Evolutionary conservation across 2,888 invertebrate species (phyloP).

Genomic region (Hipparchia semele): DNA sequence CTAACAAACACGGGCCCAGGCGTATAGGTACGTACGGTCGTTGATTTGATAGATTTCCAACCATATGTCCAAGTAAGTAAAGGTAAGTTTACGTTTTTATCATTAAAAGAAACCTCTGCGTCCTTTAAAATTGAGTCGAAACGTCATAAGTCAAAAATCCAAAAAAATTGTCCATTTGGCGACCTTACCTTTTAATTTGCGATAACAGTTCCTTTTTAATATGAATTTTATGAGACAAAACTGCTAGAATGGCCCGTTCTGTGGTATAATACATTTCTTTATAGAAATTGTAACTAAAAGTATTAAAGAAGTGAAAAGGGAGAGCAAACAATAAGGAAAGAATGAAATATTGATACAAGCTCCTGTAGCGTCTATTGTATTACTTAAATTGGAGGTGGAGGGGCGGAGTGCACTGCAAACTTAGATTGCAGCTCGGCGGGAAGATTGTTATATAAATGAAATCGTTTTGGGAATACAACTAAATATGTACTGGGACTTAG

Average conservation of each 20-base stretch:
- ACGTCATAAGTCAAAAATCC: neutral
- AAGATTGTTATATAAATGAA: constrained; percentile 55
- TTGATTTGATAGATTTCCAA: too few relatives aligned
- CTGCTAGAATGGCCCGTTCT: neutral
- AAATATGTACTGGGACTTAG: constrained; percentile 7
- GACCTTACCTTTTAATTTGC: too few relatives aligned
- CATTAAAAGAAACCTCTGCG: too few relatives aligned
- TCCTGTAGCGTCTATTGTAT: constrained; percentile 43
- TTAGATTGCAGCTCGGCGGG: constrained; percentile 51
- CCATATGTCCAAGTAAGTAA: too few relatives aligned
- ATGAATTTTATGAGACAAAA: too few relatives aligned
- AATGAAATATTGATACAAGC: constrained; percentile 46
- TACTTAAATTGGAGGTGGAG: constrained; percentile 54
- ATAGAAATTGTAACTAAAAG: constrained; percentile 14
- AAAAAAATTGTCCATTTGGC: too few relatives aligned
- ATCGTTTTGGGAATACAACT: constrained; percentile 42
- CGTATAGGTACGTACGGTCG: too few relatives aligned
- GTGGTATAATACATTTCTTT: too few relatives aligned
- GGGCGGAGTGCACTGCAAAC: constrained; percentile 56
- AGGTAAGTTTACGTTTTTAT: too few relatives aligned
- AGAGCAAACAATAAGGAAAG: constrained; percentile 26
- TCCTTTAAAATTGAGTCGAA: too few relatives aligned
- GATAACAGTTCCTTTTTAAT: too few relatives aligned
- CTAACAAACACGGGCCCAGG: too few relatives aligned
- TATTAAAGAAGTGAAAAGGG: constrained; percentile 27